phyloP scores from a whole-genome alignment of 2,797 vertebrate species.

The Sebastes itinus region DNA sequence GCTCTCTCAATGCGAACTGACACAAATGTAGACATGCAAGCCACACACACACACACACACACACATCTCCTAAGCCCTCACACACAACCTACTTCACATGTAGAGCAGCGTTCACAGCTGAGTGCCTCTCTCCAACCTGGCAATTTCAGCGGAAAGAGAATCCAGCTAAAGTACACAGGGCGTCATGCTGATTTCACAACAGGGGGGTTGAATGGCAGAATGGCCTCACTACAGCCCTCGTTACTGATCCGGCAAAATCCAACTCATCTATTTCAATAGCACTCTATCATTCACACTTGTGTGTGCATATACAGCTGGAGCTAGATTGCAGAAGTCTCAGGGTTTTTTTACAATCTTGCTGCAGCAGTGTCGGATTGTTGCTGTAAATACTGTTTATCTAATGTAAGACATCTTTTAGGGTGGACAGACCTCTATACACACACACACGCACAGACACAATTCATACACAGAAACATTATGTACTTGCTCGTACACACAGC shows the following conservation, averaged over 20 bases:
- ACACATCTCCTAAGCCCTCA: conserved; percentile 25
- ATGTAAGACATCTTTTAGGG: background rate
- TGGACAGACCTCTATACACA: background rate
- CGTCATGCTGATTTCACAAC: conserved; percentile 65
- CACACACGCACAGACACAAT: background rate
- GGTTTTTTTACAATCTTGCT: background rate
- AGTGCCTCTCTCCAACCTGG: conserved; percentile 73
- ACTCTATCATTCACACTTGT: conserved; percentile 42
- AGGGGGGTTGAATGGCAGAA: conserved; percentile 65
- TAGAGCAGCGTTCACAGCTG: conserved; percentile 76
- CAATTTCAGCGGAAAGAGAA: conserved; percentile 73
- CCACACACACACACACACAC: conserved; percentile 12
- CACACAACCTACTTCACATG: conserved; percentile 74
- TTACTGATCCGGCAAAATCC: conserved; percentile 66
- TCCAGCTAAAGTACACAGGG: conserved; percentile 72
- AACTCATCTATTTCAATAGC: conserved; percentile 66
- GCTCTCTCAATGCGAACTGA: conserved; percentile 21
- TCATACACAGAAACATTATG: conserved; percentile 7
- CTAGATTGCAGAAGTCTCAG: conserved; percentile 3
- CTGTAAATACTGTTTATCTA: background rate
- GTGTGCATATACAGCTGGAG: conserved; percentile 15
- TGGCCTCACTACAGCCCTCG: conserved; percentile 60
- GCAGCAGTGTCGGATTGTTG: background rate
- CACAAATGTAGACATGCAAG: conserved; percentile 45
- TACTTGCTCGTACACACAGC: conserved; percentile 14